These are phyloP conservation scores for Dreissena polymorpha DNA, from an alignment of 1,140 invertebrate species.

Conservation along the genomic window DNA sequence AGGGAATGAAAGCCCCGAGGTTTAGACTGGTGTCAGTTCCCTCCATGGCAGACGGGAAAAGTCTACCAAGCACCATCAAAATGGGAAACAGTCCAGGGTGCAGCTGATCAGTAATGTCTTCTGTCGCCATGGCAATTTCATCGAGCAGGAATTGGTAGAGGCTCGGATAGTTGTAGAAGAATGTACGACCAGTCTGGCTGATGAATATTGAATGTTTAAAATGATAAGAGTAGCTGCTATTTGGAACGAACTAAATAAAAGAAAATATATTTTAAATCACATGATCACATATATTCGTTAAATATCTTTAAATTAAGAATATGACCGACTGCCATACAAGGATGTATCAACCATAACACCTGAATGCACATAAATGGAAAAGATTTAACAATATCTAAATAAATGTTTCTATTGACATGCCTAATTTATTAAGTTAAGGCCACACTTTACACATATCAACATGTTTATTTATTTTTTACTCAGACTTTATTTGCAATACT, in stretches of 20 bases:
- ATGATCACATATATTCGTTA: too few species aligned
- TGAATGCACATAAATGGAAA: too few species aligned
- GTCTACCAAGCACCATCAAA: slow-evolving; percentile 88
- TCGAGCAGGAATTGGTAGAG: slow-evolving; percentile 89
- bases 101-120: slow-evolving; percentile 78
- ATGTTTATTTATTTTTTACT: too few species aligned
- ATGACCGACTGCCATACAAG: too few species aligned
- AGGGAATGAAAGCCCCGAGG: slow-evolving; percentile 78
- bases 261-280: too few species aligned
- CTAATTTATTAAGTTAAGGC: too few species aligned
- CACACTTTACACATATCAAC: too few species aligned
- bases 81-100: slow-evolving; percentile 86
- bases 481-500: too few species aligned
- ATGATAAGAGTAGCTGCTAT: neutral
- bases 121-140: slow-evolving; percentile 82
- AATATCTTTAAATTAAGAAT: too few species aligned
- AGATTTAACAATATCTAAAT: too few species aligned
- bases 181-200: slow-evolving; percentile 85
- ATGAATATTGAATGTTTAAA: slow-evolving; percentile 31
- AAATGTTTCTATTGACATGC: too few species aligned
- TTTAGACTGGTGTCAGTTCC: slow-evolving; percentile 84
- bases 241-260: neutral
- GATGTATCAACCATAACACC: too few species aligned
- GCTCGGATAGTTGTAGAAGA: slow-evolving; percentile 91
- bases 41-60: slow-evolving; percentile 88